Evolutionary conservation across 2,797 vertebrate species (phyloP), one percentile per base, ranked within the genome.

Genomic region (Sebastolobus alascanus): DNA sequence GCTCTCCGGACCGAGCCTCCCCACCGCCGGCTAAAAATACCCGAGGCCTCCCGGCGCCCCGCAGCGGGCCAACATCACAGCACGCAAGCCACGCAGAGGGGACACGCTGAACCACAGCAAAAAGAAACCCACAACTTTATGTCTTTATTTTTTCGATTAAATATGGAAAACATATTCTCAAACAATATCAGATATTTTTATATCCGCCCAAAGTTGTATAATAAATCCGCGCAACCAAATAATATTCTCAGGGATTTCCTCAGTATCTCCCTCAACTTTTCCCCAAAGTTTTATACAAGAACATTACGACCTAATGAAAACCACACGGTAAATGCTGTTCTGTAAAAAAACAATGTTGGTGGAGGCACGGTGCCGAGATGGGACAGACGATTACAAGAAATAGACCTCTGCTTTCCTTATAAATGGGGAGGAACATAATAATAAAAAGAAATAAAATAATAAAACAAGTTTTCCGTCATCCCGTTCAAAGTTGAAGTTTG

Each of bases 1-100:
- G 84, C 90, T 91, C 85, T 13, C 73, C 80, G 77, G 89, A 73
- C 87, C 89, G 84, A 86, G 84, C 77, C 88, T 89, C 85, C 82
- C 82, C 66, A 64, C 77, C 35, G 77, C 86, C 73, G 82, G 90
- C 90, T 94, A 95, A 94, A 96, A 94, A 95, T 94, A 94, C 76
- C 79, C 77, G 73, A 84, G 89, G 83, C 92, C 90, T 90, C 89
- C 79, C 71, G 91, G 70, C 82, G 85, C 87, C 90, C 88, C 78
- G 73, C 87, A 54, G 88, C 68, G 83, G 83, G 76, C 77, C 77
- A 40, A 20, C 67, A 60, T 68, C 74, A 61, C 77, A 52, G 72
- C 85, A 72, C 61, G 52, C 63, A 61, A 61, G 18, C 12, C 59
- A 46, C 77, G 75, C 70, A 77, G 31, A 35, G 40, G 58, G 54